Percentiles rank a stretch among this genome's conserved stretches.
These are phyloP conservation scores for Melipona bicolor DNA, from an alignment of 2,888 invertebrate genomes.

Conservation along the genomic window DNA sequence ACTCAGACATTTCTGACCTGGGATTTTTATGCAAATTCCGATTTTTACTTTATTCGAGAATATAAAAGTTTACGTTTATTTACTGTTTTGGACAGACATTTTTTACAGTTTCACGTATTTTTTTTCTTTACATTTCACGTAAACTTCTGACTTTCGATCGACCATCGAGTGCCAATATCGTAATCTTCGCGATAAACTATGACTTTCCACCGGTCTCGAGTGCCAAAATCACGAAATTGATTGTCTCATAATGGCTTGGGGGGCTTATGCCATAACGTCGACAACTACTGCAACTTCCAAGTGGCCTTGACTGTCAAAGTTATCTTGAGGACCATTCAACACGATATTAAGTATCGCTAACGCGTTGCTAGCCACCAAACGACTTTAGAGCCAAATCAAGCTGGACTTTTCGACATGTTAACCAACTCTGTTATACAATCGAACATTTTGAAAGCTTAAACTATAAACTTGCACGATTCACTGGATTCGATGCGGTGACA, in stretches of 20 bases:
- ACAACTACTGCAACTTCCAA: neutral
- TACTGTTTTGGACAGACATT: no score
- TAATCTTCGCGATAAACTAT: neutral
- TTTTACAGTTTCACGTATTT: no score
- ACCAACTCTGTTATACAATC: neutral
- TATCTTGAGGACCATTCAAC: neutral
- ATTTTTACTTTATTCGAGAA: no score
- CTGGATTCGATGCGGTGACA: neutral
- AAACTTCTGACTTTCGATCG: neutral
- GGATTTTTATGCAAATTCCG: no score
- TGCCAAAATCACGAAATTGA: neutral
- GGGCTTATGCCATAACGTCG: neutral
- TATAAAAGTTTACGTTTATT: no score
- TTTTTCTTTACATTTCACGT: neutral
- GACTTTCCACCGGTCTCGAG: neutral
- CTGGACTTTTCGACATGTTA: neutral
- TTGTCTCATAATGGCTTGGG: neutral
- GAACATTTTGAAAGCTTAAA: neutral
- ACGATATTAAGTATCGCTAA: neutral
- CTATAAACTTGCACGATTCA: neutral
- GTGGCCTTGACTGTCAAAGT: constrained; percentile 1
- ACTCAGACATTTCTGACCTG: no score
- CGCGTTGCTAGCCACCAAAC: neutral
- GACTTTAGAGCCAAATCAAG: neutral
- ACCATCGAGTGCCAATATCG: neutral